These are phyloP conservation scores for Dendrolimus pini DNA, from an alignment of 2,888 invertebrate genomes.

Conservation along the genomic window DNA sequence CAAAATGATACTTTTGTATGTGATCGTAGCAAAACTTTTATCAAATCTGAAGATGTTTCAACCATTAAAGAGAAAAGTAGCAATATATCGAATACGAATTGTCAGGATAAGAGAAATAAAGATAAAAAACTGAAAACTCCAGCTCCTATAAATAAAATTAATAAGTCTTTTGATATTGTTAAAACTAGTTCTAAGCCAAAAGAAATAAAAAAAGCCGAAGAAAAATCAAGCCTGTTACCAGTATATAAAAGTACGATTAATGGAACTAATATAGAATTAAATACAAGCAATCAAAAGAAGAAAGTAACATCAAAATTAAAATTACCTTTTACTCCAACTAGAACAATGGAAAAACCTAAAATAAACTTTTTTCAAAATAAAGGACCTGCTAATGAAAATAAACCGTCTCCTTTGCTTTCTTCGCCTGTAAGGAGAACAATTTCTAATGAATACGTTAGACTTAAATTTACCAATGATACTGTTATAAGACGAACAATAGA, in stretches of 20 bases:
- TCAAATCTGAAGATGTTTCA: conserved; percentile 35
- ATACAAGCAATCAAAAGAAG: conserved; percentile 40
- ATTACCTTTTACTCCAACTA: conserved; percentile 59
- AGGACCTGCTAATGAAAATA: conserved; percentile 36
- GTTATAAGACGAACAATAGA: conserved; percentile 60
- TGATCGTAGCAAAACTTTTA: conserved; percentile 58
- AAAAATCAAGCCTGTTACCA: conserved; percentile 55
- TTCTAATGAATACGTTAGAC: conserved; percentile 68
- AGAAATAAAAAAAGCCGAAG: conserved; percentile 34
- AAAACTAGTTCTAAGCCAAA: conserved; percentile 40
- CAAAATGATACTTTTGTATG: conserved; percentile 40
- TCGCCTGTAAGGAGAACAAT: conserved; percentile 66
- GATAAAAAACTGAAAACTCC: conserved; percentile 51
- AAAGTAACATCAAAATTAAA: conserved; percentile 53
- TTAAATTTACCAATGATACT: conserved; percentile 64
- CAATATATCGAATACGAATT: conserved; percentile 23
- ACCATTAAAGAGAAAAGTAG: conserved; percentile 32
- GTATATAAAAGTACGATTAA: conserved; percentile 53
- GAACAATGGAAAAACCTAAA: conserved; percentile 64
- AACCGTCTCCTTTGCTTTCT: conserved; percentile 52
- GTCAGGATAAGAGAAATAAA: conserved; percentile 45
- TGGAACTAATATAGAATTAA: conserved; percentile 39
- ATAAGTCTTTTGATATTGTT: conserved; percentile 49
- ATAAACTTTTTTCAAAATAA: conserved; percentile 63
- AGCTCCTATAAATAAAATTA: conserved; percentile 48